phyloP scores from a whole-genome alignment of 35 echinoderm and acorn worm genomes.

The Patiria miniata region DNA sequence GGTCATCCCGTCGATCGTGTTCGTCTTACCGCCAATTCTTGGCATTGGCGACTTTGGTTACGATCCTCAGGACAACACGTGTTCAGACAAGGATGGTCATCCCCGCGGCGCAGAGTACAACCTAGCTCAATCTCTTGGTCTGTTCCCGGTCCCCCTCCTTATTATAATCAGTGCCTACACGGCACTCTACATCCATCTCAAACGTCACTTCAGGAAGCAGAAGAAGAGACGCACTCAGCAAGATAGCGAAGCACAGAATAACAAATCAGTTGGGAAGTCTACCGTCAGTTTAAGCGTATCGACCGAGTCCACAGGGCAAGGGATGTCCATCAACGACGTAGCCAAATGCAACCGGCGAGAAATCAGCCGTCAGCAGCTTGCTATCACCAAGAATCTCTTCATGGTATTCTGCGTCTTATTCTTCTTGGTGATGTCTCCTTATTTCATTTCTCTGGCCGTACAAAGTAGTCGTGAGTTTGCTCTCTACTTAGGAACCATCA shows the following conservation, averaged over 20 bases:
- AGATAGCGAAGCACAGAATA: neutral
- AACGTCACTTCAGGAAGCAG: slow-evolving; percentile 47
- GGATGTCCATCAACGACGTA: neutral
- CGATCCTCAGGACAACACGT: neutral
- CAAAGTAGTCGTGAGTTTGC: neutral
- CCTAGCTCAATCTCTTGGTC: slow-evolving; percentile 14
- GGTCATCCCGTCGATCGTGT: slow-evolving; percentile 34
- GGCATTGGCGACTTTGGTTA: slow-evolving; percentile 32
- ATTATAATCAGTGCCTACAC: slow-evolving; percentile 8
- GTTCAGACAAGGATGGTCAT: slow-evolving; percentile 29
- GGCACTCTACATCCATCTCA: slow-evolving; percentile 16
- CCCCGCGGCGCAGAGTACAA: neutral
- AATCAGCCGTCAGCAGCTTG: slow-evolving; percentile 44
- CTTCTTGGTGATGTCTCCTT: slow-evolving; percentile 44
- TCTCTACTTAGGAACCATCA: slow-evolving; percentile 13
- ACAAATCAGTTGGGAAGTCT: neutral
- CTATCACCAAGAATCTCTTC: slow-evolving; percentile 68
- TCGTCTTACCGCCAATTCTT: slow-evolving; percentile 1
- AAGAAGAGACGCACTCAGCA: neutral
- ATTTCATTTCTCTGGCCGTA: slow-evolving; percentile 28
- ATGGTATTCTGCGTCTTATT: slow-evolving; percentile 52
- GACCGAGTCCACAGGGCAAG: neutral
- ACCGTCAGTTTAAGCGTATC: neutral
- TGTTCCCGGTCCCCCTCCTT: slow-evolving; percentile 5
- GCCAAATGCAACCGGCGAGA: neutral